Evolutionary conservation across 2,888 invertebrate species (phyloP), one percentile per base, ranked within the genome.

Genomic region (Electrophaes corylata): DNA sequence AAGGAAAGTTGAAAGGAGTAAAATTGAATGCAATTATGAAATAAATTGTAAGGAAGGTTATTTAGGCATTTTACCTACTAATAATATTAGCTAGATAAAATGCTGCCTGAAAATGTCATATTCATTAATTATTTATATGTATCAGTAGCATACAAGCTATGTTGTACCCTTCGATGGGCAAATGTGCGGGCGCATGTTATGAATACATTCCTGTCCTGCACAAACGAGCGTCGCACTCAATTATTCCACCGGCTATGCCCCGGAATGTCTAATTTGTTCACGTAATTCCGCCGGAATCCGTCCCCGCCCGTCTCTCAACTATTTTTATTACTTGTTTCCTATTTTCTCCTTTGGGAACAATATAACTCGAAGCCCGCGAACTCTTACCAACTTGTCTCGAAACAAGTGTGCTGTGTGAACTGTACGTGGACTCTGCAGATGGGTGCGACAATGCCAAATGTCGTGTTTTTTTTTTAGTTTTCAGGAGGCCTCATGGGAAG

Each of bases 231-330:
- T 80, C 81, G 78, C 78, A 77, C 82, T 81, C 86, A 86, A 88
- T 88, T 88, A 90, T 84, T 86, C 81, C 81, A 75, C 78, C 76
- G 75, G 79, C 83, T 83, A 85, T 88, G 86, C 84, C 79, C 86
- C 73, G 89, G 91, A 91, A 91, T 90, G 88, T 88, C 84, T 90
- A 88, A 91, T 90, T 90, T 90, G 86, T 87, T 88, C 91, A 91
- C 91, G 91, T 91, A 88, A 91, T 91, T 89, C 83, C 83, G 79
- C 74, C 75, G 88, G 88, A 88, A 90, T 91, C 83, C 76, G 84
- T 86, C 87, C 86, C 84, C 72, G 78, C 84, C 83, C 84, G 83
- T 79, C 76, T 78, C 70, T 77, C 79, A 89, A 88, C 89, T 88
- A 91, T 91, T 91, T 91, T 91, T 90, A 90, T 90, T 88, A 86